A percentile compares a stretch with the other conserved stretches of the same genome.
Evolutionary conservation across 30 jellyfish, hydroid and myxozoan genomes (phyloP).

Genomic region (Pelagia noctiluca): DNA sequence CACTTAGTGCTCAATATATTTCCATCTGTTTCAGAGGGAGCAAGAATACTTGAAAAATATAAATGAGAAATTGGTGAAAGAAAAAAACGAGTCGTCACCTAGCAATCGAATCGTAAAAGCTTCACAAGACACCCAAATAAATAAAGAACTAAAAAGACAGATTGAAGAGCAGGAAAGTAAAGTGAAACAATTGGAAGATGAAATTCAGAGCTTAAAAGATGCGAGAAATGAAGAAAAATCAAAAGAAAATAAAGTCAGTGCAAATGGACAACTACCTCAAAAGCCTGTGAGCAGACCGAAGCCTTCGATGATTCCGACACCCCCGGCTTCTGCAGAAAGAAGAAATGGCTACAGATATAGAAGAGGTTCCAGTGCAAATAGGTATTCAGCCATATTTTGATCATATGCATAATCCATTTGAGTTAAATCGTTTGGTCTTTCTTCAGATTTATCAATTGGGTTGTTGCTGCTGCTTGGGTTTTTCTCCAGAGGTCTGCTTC

Average conservation of each 20-base stretch:
- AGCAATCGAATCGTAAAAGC: constrained; percentile 76
- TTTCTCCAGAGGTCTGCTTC: neutral
- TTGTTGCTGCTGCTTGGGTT: neutral
- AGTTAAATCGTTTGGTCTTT: neutral
- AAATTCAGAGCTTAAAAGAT: constrained; percentile 57
- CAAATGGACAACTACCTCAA: constrained; percentile 19
- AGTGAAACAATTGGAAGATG: constrained; percentile 84
- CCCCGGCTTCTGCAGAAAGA: constrained; percentile 77
- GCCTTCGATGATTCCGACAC: constrained; percentile 77
- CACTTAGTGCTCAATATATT: neutral
- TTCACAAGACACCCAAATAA: constrained; percentile 47
- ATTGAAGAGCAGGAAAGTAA: constrained; percentile 78
- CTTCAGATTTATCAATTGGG: neutral
- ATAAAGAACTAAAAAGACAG: constrained; percentile 72
- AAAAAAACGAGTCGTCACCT: constrained; percentile 44
- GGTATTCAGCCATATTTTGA: neutral
- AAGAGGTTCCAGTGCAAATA: constrained; percentile 41
- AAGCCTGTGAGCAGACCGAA: constrained; percentile 37
- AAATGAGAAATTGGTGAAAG: constrained; percentile 53
- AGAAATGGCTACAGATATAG: constrained; percentile 54
- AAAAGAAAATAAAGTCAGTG: constrained; percentile 9
- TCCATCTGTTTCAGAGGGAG: constrained; percentile 68
- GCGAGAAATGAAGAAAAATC: constrained; percentile 18
- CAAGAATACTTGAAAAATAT: constrained; percentile 78
- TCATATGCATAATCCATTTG: no score